Conservation (phyloP, 2,113 vertebrate species). For the Grammomys dolichurus region DNA sequence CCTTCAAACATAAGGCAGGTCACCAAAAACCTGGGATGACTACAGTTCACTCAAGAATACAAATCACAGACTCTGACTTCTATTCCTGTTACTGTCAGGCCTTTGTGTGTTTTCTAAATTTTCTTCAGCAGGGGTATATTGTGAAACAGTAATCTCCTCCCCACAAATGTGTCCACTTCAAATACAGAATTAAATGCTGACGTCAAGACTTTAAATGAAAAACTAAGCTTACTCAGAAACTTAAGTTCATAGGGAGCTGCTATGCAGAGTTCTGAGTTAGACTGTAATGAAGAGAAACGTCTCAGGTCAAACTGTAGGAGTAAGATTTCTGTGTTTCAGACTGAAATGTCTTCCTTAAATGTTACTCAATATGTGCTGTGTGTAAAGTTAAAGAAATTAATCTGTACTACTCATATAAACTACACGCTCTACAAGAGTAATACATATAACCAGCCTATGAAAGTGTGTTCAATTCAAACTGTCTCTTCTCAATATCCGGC, state of each 20-base stretch:
- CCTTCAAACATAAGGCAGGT: not conserved
- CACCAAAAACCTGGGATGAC: not conserved
- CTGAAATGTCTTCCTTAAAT: not conserved
- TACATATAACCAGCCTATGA: not conserved
- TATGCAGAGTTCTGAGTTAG: not conserved
- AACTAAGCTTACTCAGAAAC: not conserved
- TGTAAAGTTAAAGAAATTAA: not conserved
- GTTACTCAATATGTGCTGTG: not conserved
- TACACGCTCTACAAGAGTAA: not conserved
- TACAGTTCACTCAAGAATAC: not conserved
- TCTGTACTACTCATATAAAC: not conserved
- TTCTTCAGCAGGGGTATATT: not conserved
- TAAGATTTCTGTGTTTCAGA: not conserved
- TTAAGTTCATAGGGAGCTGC: not conserved
- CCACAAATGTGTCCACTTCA: not conserved
- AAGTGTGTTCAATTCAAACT: not conserved
- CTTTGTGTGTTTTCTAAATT: not conserved
- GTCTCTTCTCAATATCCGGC: not conserved
- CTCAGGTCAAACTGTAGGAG: not conserved
- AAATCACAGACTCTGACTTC: not conserved
- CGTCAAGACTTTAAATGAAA: not conserved
- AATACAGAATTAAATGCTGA: slow-evolving; percentile 17
- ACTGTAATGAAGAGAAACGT: not conserved
- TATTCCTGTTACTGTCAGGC: not conserved
- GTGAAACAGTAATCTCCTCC: not conserved